Conservation (phyloP, 2,888 invertebrate genomes). For the Lasioglossum malachurum region DNA sequence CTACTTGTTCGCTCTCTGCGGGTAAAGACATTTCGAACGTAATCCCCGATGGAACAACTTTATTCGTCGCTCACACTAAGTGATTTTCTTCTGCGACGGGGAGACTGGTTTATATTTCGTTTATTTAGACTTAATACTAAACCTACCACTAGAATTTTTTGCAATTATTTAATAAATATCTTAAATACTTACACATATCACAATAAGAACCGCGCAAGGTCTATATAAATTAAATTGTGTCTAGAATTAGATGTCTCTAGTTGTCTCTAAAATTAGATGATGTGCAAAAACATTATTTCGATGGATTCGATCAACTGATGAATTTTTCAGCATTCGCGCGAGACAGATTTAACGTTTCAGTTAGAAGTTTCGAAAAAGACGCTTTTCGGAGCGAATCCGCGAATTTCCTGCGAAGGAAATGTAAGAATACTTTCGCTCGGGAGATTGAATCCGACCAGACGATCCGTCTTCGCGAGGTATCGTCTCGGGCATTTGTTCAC, state of each 20-base stretch:
- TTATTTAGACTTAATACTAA: neutral
- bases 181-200: no score
- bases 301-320: neutral
- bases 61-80: neutral
- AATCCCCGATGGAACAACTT: neutral
- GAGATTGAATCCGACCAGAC: conserved; percentile 57
- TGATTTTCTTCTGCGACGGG: neutral
- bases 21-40: neutral
- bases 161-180: no score
- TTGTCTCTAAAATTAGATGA: no score
- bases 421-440: conserved; percentile 41
- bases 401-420: conserved; percentile 34
- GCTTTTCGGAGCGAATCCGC: conserved; percentile 12
- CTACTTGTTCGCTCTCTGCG: neutral
- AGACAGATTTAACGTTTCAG: neutral
- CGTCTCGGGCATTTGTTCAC: conserved; percentile 60
- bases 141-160: no score
- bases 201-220: no score
- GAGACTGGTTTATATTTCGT: neutral
- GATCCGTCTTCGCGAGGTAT: conserved; percentile 57
- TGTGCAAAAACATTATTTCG: no score
- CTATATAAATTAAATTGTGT: no score
- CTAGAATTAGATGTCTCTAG: no score
- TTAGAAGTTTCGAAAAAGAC: neutral
- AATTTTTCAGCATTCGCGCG: neutral